Conservation (phyloP, 1,140 invertebrate genomes). For the Aplysia californica region DNA sequence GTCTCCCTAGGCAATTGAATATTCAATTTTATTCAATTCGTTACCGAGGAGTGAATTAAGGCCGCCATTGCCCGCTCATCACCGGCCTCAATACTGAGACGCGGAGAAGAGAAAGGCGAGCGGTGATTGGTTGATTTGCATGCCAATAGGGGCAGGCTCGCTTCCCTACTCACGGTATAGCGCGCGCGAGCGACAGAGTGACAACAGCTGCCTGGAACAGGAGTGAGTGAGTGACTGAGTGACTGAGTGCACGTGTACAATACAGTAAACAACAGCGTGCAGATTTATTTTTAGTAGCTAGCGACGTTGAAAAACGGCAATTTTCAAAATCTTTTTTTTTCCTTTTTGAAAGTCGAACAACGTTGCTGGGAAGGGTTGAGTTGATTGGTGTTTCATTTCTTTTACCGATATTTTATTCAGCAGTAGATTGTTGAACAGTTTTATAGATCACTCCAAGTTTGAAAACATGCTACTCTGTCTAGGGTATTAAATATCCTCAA, state of each 20-base stretch:
- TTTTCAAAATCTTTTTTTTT: too few relatives aligned
- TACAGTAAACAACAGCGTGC: slow-evolving; percentile 5
- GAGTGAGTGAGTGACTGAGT: too few relatives aligned
- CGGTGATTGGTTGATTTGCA: slow-evolving; percentile 26
- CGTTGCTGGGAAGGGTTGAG: too few relatives aligned
- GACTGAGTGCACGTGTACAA: background rate
- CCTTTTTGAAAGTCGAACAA: too few relatives aligned
- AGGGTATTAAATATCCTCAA: too few relatives aligned
- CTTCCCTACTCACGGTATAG: background rate
- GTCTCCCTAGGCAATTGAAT: slow-evolving; percentile 19
- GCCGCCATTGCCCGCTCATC: slow-evolving; percentile 19
- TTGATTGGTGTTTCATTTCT: too few relatives aligned
- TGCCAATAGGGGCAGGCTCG: slow-evolving; percentile 5
- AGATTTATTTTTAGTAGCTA: background rate
- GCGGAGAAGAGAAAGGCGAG: background rate
- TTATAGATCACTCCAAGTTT: too few relatives aligned
- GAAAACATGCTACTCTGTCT: too few relatives aligned
- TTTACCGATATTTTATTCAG: too few relatives aligned
- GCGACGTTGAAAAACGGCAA: background rate
- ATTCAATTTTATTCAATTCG: slow-evolving; percentile 23
- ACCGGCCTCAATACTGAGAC: slow-evolving; percentile 8
- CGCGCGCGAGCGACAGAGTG: background rate
- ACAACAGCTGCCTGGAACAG: too few relatives aligned
- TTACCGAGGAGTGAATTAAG: slow-evolving; percentile 18
- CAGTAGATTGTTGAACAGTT: too few relatives aligned